phyloP scores from a whole-genome alignment of 2,113 vertebrate species.

The Myotis yumanensis region DNA sequence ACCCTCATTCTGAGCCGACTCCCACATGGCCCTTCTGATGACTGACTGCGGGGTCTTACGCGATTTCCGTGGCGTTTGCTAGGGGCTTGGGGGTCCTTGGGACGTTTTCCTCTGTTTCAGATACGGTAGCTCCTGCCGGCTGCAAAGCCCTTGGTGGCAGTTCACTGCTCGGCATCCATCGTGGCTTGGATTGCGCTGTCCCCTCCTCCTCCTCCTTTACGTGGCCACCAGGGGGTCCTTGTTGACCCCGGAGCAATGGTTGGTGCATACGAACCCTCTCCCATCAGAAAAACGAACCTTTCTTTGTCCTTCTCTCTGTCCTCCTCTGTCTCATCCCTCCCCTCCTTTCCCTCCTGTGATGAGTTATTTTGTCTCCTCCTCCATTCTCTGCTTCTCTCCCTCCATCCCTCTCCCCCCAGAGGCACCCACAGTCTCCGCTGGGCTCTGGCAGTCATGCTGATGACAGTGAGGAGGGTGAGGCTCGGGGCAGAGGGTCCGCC shows the following conservation, averaged over 20 bases:
- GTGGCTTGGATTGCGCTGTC: fast-evolving
- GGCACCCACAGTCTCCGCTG: fast-evolving
- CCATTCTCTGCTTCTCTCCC: background rate
- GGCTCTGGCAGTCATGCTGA: background rate
- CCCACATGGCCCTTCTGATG: fast-evolving
- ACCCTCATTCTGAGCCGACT: fast-evolving
- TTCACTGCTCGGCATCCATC: fast-evolving
- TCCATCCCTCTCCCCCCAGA: background rate
- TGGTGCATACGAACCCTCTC: background rate
- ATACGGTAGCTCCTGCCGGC: background rate
- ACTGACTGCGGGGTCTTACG: fast-evolving
- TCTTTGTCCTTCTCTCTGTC: background rate
- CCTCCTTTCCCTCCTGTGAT: background rate
- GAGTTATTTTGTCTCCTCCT: background rate
- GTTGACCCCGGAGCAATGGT: background rate
- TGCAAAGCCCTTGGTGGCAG: fast-evolving
- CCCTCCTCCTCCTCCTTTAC: too few species aligned
- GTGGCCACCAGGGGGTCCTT: fast-evolving
- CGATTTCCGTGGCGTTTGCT: fast-evolving
- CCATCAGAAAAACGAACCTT: background rate
- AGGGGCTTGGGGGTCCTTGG: too few species aligned
- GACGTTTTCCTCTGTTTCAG: fast-evolving
- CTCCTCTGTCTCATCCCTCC: background rate
- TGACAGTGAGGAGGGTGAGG: fast-evolving
- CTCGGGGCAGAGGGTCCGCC: background rate